A percentile compares a stretch with the other conserved stretches of the same genome.
phyloP scores from a whole-genome alignment of 2,888 invertebrate genomes.

The Maniola hyperantus region DNA sequence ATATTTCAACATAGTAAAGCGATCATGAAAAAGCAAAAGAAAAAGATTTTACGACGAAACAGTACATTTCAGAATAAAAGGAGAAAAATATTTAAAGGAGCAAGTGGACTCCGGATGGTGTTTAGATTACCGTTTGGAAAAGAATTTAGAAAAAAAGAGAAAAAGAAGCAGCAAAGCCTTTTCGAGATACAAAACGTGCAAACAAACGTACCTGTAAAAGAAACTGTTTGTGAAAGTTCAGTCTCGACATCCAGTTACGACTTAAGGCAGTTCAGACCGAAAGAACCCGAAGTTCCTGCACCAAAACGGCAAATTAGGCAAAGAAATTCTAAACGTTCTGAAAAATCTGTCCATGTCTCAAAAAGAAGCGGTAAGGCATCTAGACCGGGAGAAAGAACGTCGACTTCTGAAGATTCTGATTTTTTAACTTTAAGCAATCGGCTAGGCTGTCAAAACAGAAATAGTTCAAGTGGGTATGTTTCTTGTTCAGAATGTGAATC shows the following conservation, averaged over 20 bases:
- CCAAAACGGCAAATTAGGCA: slow-evolving; percentile 73
- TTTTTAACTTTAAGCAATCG: slow-evolving; percentile 82
- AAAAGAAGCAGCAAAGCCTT: slow-evolving; percentile 48
- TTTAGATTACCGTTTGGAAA: slow-evolving; percentile 84
- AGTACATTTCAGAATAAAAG: slow-evolving; percentile 82
- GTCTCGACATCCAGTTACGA: slow-evolving; percentile 85
- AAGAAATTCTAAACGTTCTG: slow-evolving; percentile 69
- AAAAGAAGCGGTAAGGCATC: slow-evolving; percentile 72
- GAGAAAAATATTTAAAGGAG: slow-evolving; percentile 83
- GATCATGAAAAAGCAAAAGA: slow-evolving; percentile 93
- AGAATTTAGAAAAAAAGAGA: slow-evolving; percentile 64
- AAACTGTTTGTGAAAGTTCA: slow-evolving; percentile 81
- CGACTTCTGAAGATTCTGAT: slow-evolving; percentile 85
- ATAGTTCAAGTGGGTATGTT: slow-evolving; percentile 88
- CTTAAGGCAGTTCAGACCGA: slow-evolving; percentile 83
- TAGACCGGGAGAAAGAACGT: slow-evolving; percentile 83
- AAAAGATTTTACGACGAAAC: slow-evolving; percentile 84
- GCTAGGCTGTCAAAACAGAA: slow-evolving; percentile 83
- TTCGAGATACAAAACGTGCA: slow-evolving; percentile 36
- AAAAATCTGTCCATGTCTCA: slow-evolving; percentile 68
- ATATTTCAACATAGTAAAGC: slow-evolving; percentile 94
- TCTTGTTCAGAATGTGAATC: slow-evolving; percentile 96
- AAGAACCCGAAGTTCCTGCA: slow-evolving; percentile 71
- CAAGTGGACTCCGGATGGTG: slow-evolving; percentile 84
- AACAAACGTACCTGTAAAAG: slow-evolving; percentile 48